Conservation (phyloP, 1,140 invertebrate species). For the Cydia fagiglandana region DNA sequence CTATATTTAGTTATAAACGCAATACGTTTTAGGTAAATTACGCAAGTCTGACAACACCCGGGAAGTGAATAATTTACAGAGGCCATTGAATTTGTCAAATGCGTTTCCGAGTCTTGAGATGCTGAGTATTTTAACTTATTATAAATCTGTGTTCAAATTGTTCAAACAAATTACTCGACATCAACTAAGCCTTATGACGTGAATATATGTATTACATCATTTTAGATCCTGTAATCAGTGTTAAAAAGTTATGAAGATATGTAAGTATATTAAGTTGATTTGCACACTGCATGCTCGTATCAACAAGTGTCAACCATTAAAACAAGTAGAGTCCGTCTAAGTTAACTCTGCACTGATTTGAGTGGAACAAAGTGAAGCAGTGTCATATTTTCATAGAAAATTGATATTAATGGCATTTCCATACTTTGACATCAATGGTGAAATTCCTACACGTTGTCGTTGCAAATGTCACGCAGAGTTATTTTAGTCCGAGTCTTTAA, state of each 20-base stretch:
- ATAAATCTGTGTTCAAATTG: not conserved
- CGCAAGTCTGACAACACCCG: not conserved
- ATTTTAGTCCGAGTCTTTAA: no score
- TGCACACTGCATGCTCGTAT: no score
- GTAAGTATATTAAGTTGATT: not conserved
- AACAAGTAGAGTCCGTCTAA: no score
- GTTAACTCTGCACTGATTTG: no score
- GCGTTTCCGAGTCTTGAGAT: not conserved
- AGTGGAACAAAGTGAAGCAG: no score
- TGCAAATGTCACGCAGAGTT: no score
- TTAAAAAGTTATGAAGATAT: not conserved
- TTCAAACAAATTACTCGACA: not conserved
- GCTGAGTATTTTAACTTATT: no score
- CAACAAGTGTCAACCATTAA: no score
- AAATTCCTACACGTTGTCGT: no score
- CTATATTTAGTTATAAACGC: conserved; percentile 5
- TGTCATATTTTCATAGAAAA: no score
- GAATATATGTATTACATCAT: not conserved
- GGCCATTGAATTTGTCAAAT: conserved; percentile 7
- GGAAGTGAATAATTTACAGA: conserved; percentile 4
- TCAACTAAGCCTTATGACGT: not conserved
- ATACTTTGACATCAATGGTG: no score
- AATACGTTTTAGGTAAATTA: conserved; percentile 8
- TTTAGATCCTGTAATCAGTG: not conserved
- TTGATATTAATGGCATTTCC: no score